A percentile compares a stretch with the other conserved stretches of the same genome.
phyloP scores from a whole-genome alignment of 2,888 invertebrate genomes.

The Xestoiulus laeticollis region DNA sequence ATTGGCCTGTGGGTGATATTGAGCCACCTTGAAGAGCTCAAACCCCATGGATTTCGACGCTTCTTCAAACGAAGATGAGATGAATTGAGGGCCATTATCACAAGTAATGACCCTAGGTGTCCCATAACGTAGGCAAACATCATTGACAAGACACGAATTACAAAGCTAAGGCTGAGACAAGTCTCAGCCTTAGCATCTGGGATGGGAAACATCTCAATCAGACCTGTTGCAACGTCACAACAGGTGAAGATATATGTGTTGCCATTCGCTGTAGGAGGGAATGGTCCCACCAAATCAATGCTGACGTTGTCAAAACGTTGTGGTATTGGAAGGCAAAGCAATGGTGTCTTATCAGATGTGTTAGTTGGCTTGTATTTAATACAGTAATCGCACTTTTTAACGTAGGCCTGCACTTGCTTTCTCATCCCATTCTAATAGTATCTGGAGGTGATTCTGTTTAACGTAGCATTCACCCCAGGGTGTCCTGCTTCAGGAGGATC shows the following conservation, averaged over 20 bases:
- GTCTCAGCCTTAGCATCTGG: no score
- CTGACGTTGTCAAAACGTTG: neutral
- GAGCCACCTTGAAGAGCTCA: neutral
- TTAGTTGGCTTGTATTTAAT: no score
- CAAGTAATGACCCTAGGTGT: neutral
- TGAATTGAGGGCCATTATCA: neutral
- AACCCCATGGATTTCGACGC: neutral
- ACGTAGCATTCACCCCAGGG: neutral
- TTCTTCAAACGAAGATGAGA: neutral
- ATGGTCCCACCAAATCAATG: neutral
- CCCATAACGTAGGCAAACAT: neutral
- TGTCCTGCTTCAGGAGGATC: neutral
- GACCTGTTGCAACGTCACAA: neutral
- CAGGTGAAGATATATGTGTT: no score
- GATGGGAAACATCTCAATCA: neutral
- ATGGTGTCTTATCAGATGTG: no score
- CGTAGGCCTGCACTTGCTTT: no score
- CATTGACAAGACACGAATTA: no score
- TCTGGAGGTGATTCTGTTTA: no score
- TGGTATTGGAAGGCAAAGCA: neutral
- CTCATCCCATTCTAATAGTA: no score
- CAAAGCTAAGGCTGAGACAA: no score
- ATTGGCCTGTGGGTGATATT: neutral
- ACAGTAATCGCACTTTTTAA: no score
- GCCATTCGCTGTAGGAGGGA: no score